Conservation (phyloP, 2,888 invertebrate species). For the Glyphotaelius pellucidus region DNA sequence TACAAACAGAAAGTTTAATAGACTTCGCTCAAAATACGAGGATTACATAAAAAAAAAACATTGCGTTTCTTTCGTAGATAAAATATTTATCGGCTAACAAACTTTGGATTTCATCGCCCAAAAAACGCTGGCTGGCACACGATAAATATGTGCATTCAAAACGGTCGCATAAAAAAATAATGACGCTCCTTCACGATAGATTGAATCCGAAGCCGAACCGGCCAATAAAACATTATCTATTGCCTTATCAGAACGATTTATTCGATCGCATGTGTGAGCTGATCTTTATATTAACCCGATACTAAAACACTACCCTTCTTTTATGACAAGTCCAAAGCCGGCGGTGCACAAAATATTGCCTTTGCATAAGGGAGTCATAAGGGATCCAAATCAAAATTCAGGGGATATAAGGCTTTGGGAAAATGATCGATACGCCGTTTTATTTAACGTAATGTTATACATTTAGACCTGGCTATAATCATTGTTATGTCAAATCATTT, state of each 20-base stretch:
- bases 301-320: slow-evolving; percentile 41
- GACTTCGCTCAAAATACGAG: background rate
- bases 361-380: slow-evolving; percentile 38
- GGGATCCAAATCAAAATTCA: slow-evolving; percentile 12
- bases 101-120: background rate
- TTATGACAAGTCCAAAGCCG: slow-evolving; percentile 37
- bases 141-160: slow-evolving; percentile 8
- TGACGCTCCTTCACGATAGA: slow-evolving; percentile 49
- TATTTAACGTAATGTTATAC: background rate
- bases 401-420: background rate
- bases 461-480: background rate
- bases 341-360: slow-evolving; percentile 52
- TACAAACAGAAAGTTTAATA: background rate
- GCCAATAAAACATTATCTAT: slow-evolving; percentile 54
- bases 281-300: slow-evolving; percentile 36
- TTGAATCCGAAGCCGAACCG: slow-evolving; percentile 51
- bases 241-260: slow-evolving; percentile 48
- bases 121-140: slow-evolving; percentile 5
- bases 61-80: background rate
- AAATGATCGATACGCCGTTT: background rate
- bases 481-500: background rate
- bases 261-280: slow-evolving; percentile 15
- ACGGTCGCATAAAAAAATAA: slow-evolving; percentile 57
- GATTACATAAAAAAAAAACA: background rate
- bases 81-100: background rate